Conservation (phyloP, 2,888 invertebrate species). For the Acanthosepion pharaonis region DNA sequence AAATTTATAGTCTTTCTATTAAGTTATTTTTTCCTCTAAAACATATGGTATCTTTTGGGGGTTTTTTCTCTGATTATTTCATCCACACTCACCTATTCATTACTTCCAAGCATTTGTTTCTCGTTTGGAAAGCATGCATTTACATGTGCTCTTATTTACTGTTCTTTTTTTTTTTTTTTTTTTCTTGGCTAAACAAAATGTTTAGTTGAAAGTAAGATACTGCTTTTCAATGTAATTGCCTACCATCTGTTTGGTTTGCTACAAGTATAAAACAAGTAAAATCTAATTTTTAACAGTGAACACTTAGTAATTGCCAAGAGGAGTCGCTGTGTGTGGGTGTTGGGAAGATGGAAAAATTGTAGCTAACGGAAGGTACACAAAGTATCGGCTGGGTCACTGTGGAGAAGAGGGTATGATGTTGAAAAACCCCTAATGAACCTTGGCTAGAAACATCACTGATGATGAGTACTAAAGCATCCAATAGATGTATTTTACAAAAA, state of each 20-base stretch:
- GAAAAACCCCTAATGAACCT: too few species aligned
- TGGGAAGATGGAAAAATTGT: too few species aligned
- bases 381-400: too few species aligned
- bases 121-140: background rate
- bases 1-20: background rate
- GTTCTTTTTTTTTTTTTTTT: too few species aligned
- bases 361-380: too few species aligned
- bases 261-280: background rate
- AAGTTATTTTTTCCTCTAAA: background rate
- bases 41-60: background rate
- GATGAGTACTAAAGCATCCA: too few species aligned
- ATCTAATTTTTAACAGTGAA: background rate
- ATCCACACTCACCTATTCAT: background rate
- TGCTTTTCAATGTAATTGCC: background rate
- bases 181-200: background rate
- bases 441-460: too few species aligned
- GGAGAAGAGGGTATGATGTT: too few species aligned
- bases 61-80: background rate
- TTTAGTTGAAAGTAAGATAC: background rate
- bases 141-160: background rate
- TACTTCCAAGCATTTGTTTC: slow-evolving; percentile 2
- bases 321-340: too few species aligned
- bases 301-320: too few species aligned
- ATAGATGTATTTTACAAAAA: too few species aligned
- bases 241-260: background rate